phyloP scores from a whole-genome alignment of 2,888 invertebrate species.

The Trisateles emortualis region DNA sequence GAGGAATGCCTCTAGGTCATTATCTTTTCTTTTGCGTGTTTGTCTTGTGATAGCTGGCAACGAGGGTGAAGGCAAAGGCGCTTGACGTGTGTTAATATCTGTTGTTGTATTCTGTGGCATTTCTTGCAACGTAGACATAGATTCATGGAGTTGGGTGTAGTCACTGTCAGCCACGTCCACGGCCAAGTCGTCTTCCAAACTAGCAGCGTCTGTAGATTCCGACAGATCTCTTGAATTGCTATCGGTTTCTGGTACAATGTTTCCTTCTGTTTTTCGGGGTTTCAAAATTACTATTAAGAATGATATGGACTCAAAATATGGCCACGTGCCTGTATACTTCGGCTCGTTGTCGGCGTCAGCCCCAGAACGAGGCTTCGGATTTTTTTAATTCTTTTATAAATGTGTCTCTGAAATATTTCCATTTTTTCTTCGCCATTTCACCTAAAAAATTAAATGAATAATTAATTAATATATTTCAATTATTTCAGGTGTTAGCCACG shows the following conservation, averaged over 20 bases:
- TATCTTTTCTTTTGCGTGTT: too few species aligned
- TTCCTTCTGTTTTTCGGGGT: constrained; percentile 40
- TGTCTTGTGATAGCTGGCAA: too few species aligned
- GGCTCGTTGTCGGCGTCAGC: constrained; percentile 32
- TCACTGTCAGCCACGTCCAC: too few species aligned
- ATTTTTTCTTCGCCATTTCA: constrained; percentile 38
- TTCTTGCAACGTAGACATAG: too few species aligned
- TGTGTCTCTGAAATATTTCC: constrained; percentile 42
- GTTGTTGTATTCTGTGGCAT: too few species aligned
- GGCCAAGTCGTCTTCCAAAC: not conserved
- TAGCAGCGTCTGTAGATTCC: not conserved
- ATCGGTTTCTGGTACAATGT: too few species aligned
- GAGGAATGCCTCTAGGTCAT: not conserved
- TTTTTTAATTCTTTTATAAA: constrained; percentile 43
- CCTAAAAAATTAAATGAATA: constrained; percentile 25
- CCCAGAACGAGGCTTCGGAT: constrained; percentile 38
- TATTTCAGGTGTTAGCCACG: constrained; percentile 36
- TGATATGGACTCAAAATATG: constrained; percentile 40
- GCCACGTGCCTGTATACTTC: constrained; percentile 41
- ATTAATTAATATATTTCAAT: too few species aligned
- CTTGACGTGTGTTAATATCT: too few species aligned
- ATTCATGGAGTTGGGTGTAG: too few species aligned
- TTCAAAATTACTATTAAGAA: constrained; percentile 36
- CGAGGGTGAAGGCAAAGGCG: too few species aligned
- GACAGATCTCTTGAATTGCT: too few species aligned